These are phyloP conservation scores for Apostichopus parvimensis DNA, from an alignment of 35 echinoderm and acorn worm species.

Conservation along the genomic window DNA sequence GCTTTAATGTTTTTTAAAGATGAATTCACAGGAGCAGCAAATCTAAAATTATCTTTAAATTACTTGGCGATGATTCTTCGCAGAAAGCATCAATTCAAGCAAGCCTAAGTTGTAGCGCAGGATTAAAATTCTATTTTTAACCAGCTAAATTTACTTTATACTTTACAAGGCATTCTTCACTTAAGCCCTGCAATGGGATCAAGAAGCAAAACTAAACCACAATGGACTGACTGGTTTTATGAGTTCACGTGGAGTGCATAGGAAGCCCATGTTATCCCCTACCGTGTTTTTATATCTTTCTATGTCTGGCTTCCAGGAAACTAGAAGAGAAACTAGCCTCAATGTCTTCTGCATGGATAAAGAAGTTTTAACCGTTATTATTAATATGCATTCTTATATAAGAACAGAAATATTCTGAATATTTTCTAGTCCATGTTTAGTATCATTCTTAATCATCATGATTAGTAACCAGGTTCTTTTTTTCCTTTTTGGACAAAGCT, in stretches of 20 bases:
- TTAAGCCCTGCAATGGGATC: neutral
- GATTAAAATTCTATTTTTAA: neutral
- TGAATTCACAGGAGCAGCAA: too few species aligned
- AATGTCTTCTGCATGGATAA: neutral
- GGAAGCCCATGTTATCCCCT: constrained; percentile 14
- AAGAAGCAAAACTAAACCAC: neutral
- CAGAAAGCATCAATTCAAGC: too few species aligned
- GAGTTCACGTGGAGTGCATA: constrained; percentile 10
- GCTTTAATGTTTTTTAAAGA: too few species aligned
- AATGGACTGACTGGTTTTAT: neutral
- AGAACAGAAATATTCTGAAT: too few species aligned
- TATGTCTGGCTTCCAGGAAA: constrained; percentile 40
- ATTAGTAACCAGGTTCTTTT: too few species aligned
- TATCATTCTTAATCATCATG: too few species aligned
- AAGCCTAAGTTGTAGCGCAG: too few species aligned
- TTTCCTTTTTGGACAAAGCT: too few species aligned
- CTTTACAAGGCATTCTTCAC: neutral
- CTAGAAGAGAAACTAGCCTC: neutral
- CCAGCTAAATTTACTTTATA: neutral
- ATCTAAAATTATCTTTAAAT: too few species aligned
- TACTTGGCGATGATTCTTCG: too few species aligned
- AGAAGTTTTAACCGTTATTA: neutral
- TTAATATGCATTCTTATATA: too few species aligned
- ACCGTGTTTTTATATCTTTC: constrained; percentile 23
- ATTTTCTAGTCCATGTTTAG: too few species aligned